phyloP scores from a whole-genome alignment of 2,888 invertebrate genomes.

The Trissolcus brochymenae region DNA sequence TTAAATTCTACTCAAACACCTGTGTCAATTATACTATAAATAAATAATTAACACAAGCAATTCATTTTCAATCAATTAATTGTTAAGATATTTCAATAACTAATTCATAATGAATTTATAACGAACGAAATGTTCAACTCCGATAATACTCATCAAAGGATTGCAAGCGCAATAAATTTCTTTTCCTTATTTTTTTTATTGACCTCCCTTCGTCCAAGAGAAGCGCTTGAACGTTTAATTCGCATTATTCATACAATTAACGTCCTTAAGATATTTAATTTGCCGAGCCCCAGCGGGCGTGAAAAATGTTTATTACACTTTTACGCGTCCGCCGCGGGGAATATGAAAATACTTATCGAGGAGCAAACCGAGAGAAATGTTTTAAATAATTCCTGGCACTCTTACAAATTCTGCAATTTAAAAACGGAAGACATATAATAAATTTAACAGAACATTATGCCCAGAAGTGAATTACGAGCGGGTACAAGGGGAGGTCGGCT shows the following conservation, averaged over 20 bases:
- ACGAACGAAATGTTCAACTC: no score
- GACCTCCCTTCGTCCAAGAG: no score
- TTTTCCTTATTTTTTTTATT: no score
- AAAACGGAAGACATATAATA: conserved; percentile 47
- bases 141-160: not conserved
- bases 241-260: conserved; percentile 32
- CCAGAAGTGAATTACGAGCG: conserved; percentile 40
- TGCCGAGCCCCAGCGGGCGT: conserved; percentile 10
- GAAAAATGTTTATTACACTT: conserved; percentile 45
- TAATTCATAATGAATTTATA: no score
- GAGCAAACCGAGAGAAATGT: conserved; percentile 37
- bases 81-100: no score
- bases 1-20: no score
- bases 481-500: conserved; percentile 13
- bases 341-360: conserved; percentile 50
- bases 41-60: no score
- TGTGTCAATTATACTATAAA: no score
- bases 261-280: conserved; percentile 42
- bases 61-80: no score
- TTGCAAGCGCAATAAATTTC: not conserved
- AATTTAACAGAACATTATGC: conserved; percentile 53
- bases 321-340: conserved; percentile 26
- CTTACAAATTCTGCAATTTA: conserved; percentile 51
- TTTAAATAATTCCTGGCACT: conserved; percentile 54
- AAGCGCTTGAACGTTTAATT: not conserved